Conservation (phyloP, 2,113 vertebrate species). For the Oreochromis spilurus region DNA sequence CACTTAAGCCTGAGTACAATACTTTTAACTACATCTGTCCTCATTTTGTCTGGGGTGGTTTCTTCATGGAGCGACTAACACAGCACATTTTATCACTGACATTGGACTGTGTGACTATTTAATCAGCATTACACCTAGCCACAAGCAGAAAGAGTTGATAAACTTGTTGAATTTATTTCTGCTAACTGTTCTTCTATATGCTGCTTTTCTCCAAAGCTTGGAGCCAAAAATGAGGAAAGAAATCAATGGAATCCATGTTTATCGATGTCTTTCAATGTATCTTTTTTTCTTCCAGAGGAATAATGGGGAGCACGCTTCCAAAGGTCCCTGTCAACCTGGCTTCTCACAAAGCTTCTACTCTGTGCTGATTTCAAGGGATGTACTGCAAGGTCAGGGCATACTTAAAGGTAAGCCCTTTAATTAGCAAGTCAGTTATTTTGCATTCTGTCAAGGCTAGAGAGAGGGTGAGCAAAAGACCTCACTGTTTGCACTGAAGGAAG, state of each 20-base stretch:
- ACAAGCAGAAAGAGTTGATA: background rate
- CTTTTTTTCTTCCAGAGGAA: constrained; percentile 59
- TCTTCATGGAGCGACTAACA: background rate
- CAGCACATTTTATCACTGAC: background rate
- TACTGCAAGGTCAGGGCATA: constrained; percentile 62
- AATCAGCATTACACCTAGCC: background rate
- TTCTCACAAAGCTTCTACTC: constrained; percentile 77
- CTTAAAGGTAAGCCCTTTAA: constrained; percentile 67
- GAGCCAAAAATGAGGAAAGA: background rate
- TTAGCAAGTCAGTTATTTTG: background rate
- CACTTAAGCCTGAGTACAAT: background rate
- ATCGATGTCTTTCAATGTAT: constrained; percentile 40
- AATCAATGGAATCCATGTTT: constrained; percentile 53
- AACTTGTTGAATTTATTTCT: constrained; percentile 34
- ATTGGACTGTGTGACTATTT: background rate
- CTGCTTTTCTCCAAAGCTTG: background rate
- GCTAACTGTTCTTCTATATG: background rate
- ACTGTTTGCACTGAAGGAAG: background rate
- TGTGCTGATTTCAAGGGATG: constrained; percentile 71
- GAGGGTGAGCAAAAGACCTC: background rate
- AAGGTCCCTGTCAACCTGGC: constrained; percentile 68
- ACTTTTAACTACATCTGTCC: background rate
- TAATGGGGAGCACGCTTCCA: constrained; percentile 65
- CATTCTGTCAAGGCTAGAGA: background rate
- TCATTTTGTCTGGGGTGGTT: background rate